phyloP scores from a whole-genome alignment of 1,140 invertebrate species.

The Thrips palmi region DNA sequence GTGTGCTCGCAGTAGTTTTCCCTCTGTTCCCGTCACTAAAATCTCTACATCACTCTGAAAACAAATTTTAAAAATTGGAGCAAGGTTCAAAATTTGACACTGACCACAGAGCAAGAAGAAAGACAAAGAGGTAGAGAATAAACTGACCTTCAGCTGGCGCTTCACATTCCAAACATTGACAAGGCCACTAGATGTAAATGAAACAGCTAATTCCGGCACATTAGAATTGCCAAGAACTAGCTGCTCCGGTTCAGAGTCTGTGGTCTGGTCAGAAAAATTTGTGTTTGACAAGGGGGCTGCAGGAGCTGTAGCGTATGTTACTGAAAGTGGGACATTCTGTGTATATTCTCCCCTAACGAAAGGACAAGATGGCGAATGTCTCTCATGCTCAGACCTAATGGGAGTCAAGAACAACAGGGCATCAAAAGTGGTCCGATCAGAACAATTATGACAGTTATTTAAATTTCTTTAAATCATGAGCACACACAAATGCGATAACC shows the following conservation, averaged over 20 bases:
- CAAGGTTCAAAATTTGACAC: no score
- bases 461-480: no score
- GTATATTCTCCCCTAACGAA: slow-evolving; percentile 89
- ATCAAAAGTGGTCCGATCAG: slow-evolving; percentile 18
- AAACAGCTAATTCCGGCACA: slow-evolving; percentile 33
- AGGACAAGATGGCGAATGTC: slow-evolving; percentile 80
- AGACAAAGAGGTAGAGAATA: background rate
- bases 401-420: slow-evolving; percentile 14
- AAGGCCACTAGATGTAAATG: slow-evolving; percentile 34
- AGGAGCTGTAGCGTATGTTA: slow-evolving; percentile 74
- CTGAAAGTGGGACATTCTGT: slow-evolving; percentile 82
- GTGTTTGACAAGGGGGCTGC: no score
- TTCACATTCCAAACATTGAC: slow-evolving; percentile 55
- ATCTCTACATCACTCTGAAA: no score
- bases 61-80: no score
- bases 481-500: no score
- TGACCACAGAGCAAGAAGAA: background rate
- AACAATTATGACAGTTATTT: no score
- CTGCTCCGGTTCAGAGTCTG: slow-evolving; percentile 42
- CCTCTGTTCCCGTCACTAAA: no score
- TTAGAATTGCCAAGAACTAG: slow-evolving; percentile 55
- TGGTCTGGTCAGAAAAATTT: slow-evolving; percentile 29
- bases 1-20: no score
- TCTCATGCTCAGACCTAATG: slow-evolving; percentile 74
- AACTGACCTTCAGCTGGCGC: slow-evolving; percentile 41